phyloP scores from a whole-genome alignment of 2,888 invertebrate genomes.

The Tineola bisselliella region DNA sequence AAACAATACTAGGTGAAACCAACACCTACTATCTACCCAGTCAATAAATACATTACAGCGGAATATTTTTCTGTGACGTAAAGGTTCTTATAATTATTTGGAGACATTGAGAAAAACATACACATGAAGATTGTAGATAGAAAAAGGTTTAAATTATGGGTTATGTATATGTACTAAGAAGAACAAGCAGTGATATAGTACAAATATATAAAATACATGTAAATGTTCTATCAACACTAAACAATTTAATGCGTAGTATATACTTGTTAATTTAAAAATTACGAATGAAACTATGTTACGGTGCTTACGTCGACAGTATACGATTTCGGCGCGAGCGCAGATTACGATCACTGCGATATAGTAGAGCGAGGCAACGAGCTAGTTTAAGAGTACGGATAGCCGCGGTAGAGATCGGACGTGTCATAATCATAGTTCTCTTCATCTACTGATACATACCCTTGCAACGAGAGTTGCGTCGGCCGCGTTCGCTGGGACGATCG shows the following conservation, averaged over 20 bases:
- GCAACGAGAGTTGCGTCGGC: slow-evolving; percentile 65
- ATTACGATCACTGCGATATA: neutral
- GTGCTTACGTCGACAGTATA: slow-evolving; percentile 1
- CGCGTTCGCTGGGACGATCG: slow-evolving; percentile 66
- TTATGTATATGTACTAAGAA: too few relatives aligned
- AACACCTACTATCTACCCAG: neutral
- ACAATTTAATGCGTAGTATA: neutral
- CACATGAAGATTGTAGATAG: too few relatives aligned
- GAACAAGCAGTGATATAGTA: too few relatives aligned
- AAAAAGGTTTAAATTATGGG: too few relatives aligned
- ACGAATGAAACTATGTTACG: neutral
- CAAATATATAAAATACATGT: too few relatives aligned
- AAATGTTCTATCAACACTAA: too few relatives aligned
- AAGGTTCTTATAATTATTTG: neutral
- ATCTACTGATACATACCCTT: slow-evolving; percentile 49
- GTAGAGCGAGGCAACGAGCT: neutral
- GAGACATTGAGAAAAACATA: too few relatives aligned
- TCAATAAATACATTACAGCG: neutral
- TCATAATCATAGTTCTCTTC: neutral
- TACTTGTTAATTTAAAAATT: neutral
- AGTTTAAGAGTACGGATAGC: slow-evolving; percentile 21
- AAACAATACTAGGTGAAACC: neutral
- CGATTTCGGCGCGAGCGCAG: neutral
- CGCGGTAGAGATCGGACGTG: slow-evolving; percentile 19
- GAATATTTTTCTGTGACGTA: neutral